These are phyloP conservation scores for Mesopsocus fuscifrons DNA, from an alignment of 2,888 invertebrate genomes.

Conservation along the genomic window DNA sequence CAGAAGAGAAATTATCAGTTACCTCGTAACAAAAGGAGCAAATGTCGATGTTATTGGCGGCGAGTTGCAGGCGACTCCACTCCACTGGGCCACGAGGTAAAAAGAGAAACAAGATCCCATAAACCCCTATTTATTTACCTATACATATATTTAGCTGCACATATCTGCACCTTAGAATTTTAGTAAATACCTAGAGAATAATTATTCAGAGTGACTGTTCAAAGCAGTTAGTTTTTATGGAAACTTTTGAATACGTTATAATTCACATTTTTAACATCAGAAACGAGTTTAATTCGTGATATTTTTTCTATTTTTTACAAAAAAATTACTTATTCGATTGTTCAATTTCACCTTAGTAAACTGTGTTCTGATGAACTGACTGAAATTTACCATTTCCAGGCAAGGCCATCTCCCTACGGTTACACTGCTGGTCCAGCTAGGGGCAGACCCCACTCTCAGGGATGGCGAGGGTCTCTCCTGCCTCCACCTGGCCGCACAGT, in stretches of 20 bases:
- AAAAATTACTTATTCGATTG: no score
- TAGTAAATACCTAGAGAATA: no score
- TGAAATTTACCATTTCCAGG: constrained; percentile 27
- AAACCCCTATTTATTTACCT: background rate
- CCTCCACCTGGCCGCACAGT: constrained; percentile 91
- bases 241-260: no score
- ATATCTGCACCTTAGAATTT: no score
- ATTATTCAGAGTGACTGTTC: no score
- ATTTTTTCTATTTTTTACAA: no score
- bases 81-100: constrained; percentile 92
- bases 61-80: constrained; percentile 83
- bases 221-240: background rate
- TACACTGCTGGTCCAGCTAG: constrained; percentile 56
- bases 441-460: constrained; percentile 71
- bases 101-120: constrained; percentile 1
- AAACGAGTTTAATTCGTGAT: no score
- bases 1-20: constrained; percentile 77
- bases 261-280: no score
- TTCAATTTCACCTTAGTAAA: no score
- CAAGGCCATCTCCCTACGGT: constrained; percentile 75
- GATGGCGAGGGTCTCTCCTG: constrained; percentile 95
- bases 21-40: constrained; percentile 69
- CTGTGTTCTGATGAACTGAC: no score
- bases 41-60: constrained; percentile 89
- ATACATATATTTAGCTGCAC: background rate